Evolutionary conservation across 2,888 invertebrate species (phyloP).

Genomic region (Patella ulyssiponensis): DNA sequence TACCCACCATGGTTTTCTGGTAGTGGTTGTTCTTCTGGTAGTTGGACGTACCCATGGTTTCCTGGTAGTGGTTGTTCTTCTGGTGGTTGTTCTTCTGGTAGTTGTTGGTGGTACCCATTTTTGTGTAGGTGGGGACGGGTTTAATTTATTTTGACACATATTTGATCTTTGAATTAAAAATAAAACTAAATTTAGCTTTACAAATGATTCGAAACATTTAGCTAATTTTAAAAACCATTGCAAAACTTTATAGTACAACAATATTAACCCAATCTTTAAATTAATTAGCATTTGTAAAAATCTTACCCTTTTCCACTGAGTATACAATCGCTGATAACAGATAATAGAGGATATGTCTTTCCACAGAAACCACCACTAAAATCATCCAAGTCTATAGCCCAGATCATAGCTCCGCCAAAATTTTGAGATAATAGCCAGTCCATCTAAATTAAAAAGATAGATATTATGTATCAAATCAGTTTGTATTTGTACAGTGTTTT

Average conservation of each 20-base stretch:
- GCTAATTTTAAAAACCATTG: too few species aligned
- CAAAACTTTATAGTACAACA: too few species aligned
- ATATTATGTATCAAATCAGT: too few species aligned
- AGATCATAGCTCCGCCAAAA: constrained; percentile 55
- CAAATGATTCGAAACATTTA: too few species aligned
- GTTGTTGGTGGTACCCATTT: constrained; percentile 20
- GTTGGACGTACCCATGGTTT: constrained; percentile 13
- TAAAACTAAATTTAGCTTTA: too few species aligned
- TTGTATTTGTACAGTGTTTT: too few species aligned
- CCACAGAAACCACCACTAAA: constrained; percentile 49
- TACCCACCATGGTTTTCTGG: not conserved
- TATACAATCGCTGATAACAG: constrained; percentile 41
- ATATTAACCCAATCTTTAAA: too few species aligned
- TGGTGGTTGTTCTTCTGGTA: not conserved
- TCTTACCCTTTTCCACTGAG: constrained; percentile 14
- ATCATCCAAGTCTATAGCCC: constrained; percentile 58
- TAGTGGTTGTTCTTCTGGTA: constrained; percentile 12
- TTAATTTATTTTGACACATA: too few species aligned
- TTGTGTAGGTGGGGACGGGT: constrained; percentile 14
- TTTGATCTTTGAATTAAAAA: too few species aligned
- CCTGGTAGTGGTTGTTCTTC: constrained; percentile 11
- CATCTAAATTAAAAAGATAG: constrained; percentile 35
- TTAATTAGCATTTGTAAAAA: too few species aligned
- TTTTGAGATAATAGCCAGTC: constrained; percentile 50
- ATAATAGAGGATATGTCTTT: constrained; percentile 49